Percentiles rank a stretch among this genome's conserved stretches.
phyloP scores from a whole-genome alignment of 23 tunicate species.

The Phallusia fumigata region DNA sequence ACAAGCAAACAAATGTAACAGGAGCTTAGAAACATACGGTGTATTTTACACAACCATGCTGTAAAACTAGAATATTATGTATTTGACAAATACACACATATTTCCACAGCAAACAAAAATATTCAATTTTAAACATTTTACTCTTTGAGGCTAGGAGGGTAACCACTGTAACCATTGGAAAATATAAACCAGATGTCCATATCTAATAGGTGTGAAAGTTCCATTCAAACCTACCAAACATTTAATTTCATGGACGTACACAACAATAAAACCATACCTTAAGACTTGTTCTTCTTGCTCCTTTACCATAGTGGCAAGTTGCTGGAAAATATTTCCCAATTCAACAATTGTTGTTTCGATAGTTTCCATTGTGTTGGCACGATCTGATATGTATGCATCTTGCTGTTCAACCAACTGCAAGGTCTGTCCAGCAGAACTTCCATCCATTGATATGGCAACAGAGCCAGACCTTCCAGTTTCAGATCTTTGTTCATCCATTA shows the following conservation, averaged over 20 bases:
- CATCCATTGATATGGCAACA: constrained; percentile 80
- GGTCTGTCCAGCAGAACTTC: constrained; percentile 45
- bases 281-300: constrained; percentile 93
- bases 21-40: too few relatives aligned
- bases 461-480: constrained; percentile 33
- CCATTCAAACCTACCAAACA: too few relatives aligned
- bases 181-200: too few relatives aligned
- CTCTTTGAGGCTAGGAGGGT: too few relatives aligned
- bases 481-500: constrained; percentile 84
- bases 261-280: constrained; percentile 76
- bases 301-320: constrained; percentile 96
- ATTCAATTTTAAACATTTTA: too few relatives aligned
- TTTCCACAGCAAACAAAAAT: too few relatives aligned
- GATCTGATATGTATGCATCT: constrained; percentile 84
- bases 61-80: too few relatives aligned
- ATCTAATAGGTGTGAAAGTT: too few relatives aligned
- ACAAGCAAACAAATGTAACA: neutral
- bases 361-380: constrained; percentile 95
- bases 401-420: constrained; percentile 83
- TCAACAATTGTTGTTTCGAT: constrained; percentile 97
- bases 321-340: constrained; percentile 85
- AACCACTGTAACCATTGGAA: too few relatives aligned
- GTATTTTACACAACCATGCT: too few relatives aligned
- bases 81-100: too few relatives aligned
- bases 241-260: too few relatives aligned